Evolutionary conservation across 2,113 vertebrate species (phyloP).

Genomic region (Kryptolebias marmoratus): DNA sequence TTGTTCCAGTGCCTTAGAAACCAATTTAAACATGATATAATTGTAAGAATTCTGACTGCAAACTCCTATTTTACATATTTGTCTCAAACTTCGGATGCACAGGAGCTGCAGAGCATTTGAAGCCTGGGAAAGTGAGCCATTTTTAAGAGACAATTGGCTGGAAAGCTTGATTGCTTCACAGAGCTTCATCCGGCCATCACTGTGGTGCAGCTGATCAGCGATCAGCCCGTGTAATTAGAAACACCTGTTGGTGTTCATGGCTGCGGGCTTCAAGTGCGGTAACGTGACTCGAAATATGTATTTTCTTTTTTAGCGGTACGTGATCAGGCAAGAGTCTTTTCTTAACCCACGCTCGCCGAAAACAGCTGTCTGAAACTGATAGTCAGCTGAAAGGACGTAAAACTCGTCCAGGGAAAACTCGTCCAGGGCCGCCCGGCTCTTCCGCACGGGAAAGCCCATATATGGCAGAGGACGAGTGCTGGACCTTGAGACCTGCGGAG

Average conservation of each 20-base stretch:
- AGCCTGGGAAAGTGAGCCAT: no score
- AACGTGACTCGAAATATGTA: neutral
- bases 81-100: no score
- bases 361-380: constrained; percentile 7
- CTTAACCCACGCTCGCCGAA: neutral
- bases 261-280: neutral
- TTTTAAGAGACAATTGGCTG: no score
- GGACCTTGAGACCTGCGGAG: constrained; percentile 62
- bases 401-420: no score
- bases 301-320: neutral
- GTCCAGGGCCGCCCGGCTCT: no score
- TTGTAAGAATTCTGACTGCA: no score
- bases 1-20: no score
- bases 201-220: neutral
- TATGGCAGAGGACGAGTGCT: constrained; percentile 43
- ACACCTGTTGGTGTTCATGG: constrained; percentile 7
- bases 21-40: no score
- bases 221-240: constrained; percentile 30
- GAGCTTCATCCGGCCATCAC: no score
- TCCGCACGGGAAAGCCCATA: constrained; percentile 46
- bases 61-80: no score
- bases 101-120: no score
- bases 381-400: constrained; percentile 12
- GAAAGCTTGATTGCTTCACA: no score
- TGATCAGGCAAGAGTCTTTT: neutral